phyloP scores from a whole-genome alignment of 2,113 vertebrate species.

The Trochalopteron elliotii region DNA sequence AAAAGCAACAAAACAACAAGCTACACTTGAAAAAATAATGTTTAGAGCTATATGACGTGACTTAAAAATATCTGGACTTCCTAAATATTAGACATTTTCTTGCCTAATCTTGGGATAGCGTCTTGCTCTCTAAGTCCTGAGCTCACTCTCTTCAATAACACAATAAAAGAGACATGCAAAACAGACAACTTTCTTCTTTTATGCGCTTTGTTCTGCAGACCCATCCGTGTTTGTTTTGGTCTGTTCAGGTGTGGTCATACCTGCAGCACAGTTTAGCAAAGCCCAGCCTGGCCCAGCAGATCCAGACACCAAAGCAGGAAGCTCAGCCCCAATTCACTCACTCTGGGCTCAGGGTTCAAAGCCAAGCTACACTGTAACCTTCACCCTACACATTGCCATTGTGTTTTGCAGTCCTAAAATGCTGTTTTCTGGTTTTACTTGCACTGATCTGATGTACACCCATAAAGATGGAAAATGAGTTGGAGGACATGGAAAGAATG shows the following conservation, averaged over 20 bases:
- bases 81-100: neutral
- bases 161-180: neutral
- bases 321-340: neutral
- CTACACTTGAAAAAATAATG: neutral
- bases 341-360: neutral
- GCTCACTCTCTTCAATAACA: neutral
- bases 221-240: neutral
- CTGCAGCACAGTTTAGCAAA: neutral
- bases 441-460: neutral
- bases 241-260: accelerated
- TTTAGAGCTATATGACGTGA: neutral
- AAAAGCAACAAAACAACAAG: neutral
- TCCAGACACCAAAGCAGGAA: neutral
- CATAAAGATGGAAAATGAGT: neutral
- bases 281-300: neutral
- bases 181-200: neutral
- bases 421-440: neutral
- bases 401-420: neutral
- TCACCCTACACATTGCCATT: neutral
- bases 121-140: neutral
- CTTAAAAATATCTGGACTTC: neutral
- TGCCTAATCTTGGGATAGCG: neutral
- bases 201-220: neutral
- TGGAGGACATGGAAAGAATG: neutral
- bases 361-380: neutral